Evolutionary conservation across 2,797 vertebrate genomes (phyloP).

Genomic region (Synaphobranchus kaupii): DNA sequence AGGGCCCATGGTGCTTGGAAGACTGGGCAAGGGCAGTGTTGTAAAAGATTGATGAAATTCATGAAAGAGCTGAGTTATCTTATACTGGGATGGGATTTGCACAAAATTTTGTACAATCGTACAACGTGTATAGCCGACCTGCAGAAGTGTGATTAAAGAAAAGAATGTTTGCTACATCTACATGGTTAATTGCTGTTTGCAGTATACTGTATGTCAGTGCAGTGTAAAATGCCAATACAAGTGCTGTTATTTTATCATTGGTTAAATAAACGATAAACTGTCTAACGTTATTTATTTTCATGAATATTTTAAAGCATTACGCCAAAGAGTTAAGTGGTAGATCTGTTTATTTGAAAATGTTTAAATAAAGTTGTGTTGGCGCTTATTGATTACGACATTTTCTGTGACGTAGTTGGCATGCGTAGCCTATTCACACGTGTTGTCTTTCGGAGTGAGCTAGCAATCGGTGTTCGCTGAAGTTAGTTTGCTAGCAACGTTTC

Average conservation of each 20-base stretch:
- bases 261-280: neutral
- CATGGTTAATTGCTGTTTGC: neutral
- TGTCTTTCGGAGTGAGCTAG: constrained; percentile 34
- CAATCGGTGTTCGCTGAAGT: neutral
- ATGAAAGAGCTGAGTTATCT: neutral
- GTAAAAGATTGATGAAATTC: neutral
- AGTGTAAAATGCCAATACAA: neutral
- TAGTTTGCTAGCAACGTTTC: neutral
- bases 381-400: constrained; percentile 23
- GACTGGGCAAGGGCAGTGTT: neutral
- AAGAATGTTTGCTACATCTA: neutral
- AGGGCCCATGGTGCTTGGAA: neutral
- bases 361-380: constrained; percentile 32
- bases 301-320: constrained; percentile 7
- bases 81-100: neutral
- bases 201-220: neutral
- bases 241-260: neutral
- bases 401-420: constrained; percentile 50
- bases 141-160: neutral
- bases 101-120: neutral
- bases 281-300: neutral
- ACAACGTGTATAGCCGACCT: neutral
- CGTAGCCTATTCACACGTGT: constrained; percentile 59
- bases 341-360: neutral
- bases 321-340: neutral